Base-by-base conservation (phyloP, 2,113 vertebrate genomes). In the Salvelinus sp. region DNA sequence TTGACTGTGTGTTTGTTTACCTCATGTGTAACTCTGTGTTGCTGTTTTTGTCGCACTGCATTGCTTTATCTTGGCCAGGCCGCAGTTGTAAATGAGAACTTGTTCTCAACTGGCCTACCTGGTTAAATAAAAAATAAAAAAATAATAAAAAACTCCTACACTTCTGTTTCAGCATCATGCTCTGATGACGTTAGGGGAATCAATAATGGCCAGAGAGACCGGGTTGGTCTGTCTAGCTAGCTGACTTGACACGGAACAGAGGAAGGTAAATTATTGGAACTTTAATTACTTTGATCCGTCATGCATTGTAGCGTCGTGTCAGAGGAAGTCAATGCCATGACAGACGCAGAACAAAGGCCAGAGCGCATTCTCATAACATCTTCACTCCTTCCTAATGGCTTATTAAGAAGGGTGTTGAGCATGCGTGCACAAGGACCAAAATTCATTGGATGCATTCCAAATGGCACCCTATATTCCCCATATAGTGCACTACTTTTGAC, bases 231-330 rank as follows among this genome's bases (percentile, higher is more conserved):
- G 50, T 54, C 50, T 14, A 54, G 50, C 92, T 93, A 91, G 91
- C 92, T 90, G 91, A 91, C 88, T 92, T 95, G 94, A 94, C 94
- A 94, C 84, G 89, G 92, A 95, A 94, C 93, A 92, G 83, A 94
- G 92, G 94, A 96, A 96, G 95, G 95, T 96, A 96, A 96, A 95
- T 96, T 94, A 97, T 93, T 96, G 94, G 94, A 96, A 96, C 93
- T 96, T 97, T 97, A 96, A 97, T 97, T 97, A 97, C 94, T 95
- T 95, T 96, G 95, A 96, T 95, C 95, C 89, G 86, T 96, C 95
- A 96, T 95, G 95, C 94, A 94, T 95, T 91, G 93, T 93, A 95
- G 93, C 93, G 91, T 91, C 92, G 90, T 95, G 94, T 96, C 95
- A 96, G 90, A 68, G 83, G 90, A 93, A 96, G 91, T 94, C 92